Conservation (phyloP, 2,113 vertebrate genomes). For the Myotis lucifugus region DNA sequence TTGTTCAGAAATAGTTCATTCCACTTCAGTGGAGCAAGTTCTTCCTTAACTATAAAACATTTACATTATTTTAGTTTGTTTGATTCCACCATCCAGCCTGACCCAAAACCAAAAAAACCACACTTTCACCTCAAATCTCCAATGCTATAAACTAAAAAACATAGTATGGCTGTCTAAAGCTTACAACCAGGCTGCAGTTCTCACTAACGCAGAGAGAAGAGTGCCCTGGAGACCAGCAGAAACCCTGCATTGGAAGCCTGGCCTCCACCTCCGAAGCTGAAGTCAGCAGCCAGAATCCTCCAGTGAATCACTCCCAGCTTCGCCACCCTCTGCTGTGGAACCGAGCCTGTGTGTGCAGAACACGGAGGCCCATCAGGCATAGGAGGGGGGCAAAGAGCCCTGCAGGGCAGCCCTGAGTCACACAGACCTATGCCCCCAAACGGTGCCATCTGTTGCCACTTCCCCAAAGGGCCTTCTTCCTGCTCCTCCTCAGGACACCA, state of each 20-base stretch:
- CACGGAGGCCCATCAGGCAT: background rate
- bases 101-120: constrained; percentile 28
- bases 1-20: constrained; percentile 35
- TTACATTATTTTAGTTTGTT: background rate
- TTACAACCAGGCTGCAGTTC: background rate
- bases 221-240: background rate
- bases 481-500: background rate
- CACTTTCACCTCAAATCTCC: constrained; percentile 36
- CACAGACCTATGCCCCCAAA: background rate
- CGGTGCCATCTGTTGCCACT: constrained; percentile 23
- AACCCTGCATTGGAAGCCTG: background rate
- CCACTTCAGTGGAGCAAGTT: background rate
- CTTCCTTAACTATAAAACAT: background rate
- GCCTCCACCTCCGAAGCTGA: background rate
- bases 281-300: background rate
- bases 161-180: background rate
- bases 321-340: background rate
- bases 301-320: background rate
- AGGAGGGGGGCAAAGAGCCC: background rate
- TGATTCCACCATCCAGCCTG: background rate
- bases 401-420: background rate
- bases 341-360: background rate
- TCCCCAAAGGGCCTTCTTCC: constrained; percentile 6
- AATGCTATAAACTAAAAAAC: background rate
- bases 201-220: background rate